Base-by-base conservation (phyloP, 2,888 invertebrate genomes). In the Pediacus dermestoides region DNA sequence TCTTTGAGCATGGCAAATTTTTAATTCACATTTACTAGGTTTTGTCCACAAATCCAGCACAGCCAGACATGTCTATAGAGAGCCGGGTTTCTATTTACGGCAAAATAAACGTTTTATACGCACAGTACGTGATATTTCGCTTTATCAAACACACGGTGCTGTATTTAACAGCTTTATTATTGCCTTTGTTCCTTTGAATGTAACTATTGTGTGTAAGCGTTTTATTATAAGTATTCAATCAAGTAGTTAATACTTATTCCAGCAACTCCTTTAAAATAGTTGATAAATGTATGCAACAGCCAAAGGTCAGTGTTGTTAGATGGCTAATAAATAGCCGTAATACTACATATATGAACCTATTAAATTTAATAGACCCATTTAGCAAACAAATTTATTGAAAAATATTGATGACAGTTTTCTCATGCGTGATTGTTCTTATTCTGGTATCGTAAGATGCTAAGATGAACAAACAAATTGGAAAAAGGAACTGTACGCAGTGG, bases 151-250 rank as follows among this genome's bases (percentile, higher is more conserved):
- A 9, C 15, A 16, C 36, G 37, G 45, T 44, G 47, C 45, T 39
- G 39, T 48, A 50, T 46, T 47, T 51, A 51, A 53, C 52, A 48
- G 48, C 52, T 52, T 50, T 50, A 53, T 55, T 53, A 52, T 49
- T 52, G 45, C 47, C 48, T 47, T 52, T 52, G 48, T 48, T 42
- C 38, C 28, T 34, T 10, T 28, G 34, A 36, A 23, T 23, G 9
- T n/a, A 6, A n/a, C 34, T 39, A 44, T 47, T 44, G 44, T 39
- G 37, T 30, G 9, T 23, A 23, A 23, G 8, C 8, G 9, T 23
- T 7, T 23, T 23, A 23, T 23, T n/a, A 23, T 23, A 9, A 23
- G 23, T 23, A 23, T 23, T 23, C 23, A 23, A 23, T 23, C 23
- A 10, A 7, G 3, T 23, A 9, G 10, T 23, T 4, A 4, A 23